Evolutionary conservation across 2,888 invertebrate species (phyloP), one percentile per base, ranked within the genome.

Genomic region (Lamproptera curius): DNA sequence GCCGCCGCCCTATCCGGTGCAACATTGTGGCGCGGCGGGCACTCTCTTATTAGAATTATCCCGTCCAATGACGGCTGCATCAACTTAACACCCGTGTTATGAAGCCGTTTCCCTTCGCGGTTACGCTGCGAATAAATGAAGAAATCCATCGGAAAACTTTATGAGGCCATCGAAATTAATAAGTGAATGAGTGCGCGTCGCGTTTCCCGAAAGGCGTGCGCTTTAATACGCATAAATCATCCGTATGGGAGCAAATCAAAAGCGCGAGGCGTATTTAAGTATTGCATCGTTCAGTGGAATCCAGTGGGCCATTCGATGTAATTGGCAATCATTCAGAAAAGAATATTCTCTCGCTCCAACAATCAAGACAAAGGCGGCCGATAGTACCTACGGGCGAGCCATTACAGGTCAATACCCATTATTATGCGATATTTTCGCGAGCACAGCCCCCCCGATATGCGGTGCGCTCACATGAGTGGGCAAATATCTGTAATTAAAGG

Each of bases 401-500:
- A 85, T 87, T 86, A 85, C 81, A 67, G 84, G 79, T 85, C 86
- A 86, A 85, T 86, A 85, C 82, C 86, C 85, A 86, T 87, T 87
- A 87, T 87, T 87, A 87, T 81, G 78, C 84, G 80, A 87, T 87
- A 85, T 86, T 86, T 86, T 86, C 79, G 84, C 84, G 81, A 83
- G 83, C 83, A 68, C 82, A 67, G 77, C 83, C 79, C 83, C 77
- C 77, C 77, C n/a, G 84, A 85, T 85, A 83, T 77, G 78, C 77
- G 80, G 73, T 74, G 75, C 81, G 66, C 76, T 80, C 76, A 74
- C 79, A 83, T 82, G 79, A 83, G 84, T 85, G 75, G 80, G 86
- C 83, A 84, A 87, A 87, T 86, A 84, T 85, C 77, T 87, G 86
- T 86, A 87, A 87, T 87, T 87, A 86, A 85, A 84, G 84, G 86